phyloP scores from a whole-genome alignment of 2,797 vertebrate genomes.

The Oryzias dopingdopingensis region DNA sequence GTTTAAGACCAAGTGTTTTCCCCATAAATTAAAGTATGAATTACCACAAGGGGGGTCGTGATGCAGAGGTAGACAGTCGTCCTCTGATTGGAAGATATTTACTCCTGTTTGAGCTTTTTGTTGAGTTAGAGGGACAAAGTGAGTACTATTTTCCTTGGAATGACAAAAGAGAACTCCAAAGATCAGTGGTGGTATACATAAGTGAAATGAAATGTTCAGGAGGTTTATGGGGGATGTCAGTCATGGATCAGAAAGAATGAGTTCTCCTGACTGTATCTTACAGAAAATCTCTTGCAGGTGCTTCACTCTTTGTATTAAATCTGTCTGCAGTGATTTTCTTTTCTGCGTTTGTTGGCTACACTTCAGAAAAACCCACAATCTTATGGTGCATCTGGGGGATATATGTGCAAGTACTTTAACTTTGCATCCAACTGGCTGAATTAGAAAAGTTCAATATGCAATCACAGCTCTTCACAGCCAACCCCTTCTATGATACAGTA shows the following conservation, averaged over 20 bases:
- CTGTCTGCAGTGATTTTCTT: slow-evolving; percentile 30
- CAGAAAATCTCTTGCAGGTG: slow-evolving; percentile 46
- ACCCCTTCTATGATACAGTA: slow-evolving; percentile 14
- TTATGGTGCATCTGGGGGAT: slow-evolving; percentile 42
- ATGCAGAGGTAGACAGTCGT: too few species aligned
- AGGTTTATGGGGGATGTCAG: slow-evolving; percentile 34
- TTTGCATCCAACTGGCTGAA: slow-evolving; percentile 27
- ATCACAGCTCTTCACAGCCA: slow-evolving; percentile 17
- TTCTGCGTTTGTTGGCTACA: slow-evolving; percentile 33
- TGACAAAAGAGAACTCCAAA: too few species aligned
- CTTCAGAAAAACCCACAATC: slow-evolving; percentile 38
- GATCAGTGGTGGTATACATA: too few species aligned
- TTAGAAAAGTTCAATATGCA: slow-evolving; percentile 34
- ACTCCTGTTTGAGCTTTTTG: too few species aligned
- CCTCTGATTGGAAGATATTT: too few species aligned
- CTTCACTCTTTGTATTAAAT: slow-evolving; percentile 46
- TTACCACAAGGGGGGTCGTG: too few species aligned
- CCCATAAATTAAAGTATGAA: too few species aligned
- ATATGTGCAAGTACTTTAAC: slow-evolving; percentile 47
- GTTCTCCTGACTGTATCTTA: slow-evolving; percentile 30
- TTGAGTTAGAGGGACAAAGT: too few species aligned
- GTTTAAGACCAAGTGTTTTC: too few species aligned
- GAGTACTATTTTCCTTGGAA: neutral
- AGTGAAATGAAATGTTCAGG: slow-evolving; percentile 9
- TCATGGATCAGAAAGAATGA: slow-evolving; percentile 30